A percentile compares a stretch with the other conserved stretches of the same genome.
These are phyloP conservation scores for Hypselothyrea guttata DNA, from an alignment of 2,888 invertebrate genomes.

Conservation along the genomic window DNA sequence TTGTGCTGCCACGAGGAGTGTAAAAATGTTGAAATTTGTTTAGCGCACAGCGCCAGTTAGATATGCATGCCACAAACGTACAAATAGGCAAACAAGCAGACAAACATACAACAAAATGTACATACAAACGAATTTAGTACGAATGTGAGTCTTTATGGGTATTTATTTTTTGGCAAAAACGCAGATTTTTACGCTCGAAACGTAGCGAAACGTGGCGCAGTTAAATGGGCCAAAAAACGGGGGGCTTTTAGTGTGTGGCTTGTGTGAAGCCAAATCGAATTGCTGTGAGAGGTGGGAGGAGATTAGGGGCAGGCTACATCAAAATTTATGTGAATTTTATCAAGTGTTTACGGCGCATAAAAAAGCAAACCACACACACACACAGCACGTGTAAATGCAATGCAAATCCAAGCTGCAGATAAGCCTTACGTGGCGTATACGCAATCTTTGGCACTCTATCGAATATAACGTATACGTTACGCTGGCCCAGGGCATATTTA, in stretches of 20 bases:
- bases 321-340: constrained; percentile 74
- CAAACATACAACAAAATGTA: background rate
- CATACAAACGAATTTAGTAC: background rate
- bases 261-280: constrained; percentile 60
- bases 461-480: constrained; percentile 35
- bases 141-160: constrained; percentile 32
- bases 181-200: constrained; percentile 60
- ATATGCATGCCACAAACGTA: constrained; percentile 8
- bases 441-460: constrained; percentile 11
- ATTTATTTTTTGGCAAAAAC: constrained; percentile 53
- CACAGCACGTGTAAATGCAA: constrained; percentile 41
- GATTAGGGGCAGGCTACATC: constrained; percentile 40
- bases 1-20: constrained; percentile 3
- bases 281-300: constrained; percentile 12
- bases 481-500: constrained; percentile 34
- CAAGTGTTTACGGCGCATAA: constrained; percentile 72
- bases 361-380: constrained; percentile 29
- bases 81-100: constrained; percentile 1
- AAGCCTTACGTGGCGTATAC: constrained; percentile 26
- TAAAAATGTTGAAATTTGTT: constrained; percentile 45
- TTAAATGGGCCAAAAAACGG: constrained; percentile 65
- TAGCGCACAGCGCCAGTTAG: constrained; percentile 28
- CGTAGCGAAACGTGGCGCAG: constrained; percentile 38
- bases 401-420: constrained; percentile 50
- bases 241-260: constrained; percentile 57